phyloP scores from a whole-genome alignment of 2,888 invertebrate species.

The Chesias legatella region DNA sequence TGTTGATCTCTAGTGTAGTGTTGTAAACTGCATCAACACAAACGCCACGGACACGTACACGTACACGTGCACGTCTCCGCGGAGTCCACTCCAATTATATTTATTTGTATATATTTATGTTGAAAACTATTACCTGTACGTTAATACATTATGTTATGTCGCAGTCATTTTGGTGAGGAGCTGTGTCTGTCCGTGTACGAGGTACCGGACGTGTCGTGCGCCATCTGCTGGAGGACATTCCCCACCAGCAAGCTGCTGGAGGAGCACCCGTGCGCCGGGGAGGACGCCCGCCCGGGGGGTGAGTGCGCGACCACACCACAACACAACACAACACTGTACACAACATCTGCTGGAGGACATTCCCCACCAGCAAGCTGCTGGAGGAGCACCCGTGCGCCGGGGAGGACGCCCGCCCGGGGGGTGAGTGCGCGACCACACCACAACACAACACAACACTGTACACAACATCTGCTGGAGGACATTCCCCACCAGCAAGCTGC shows the following conservation, averaged over 20 bases:
- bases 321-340: no score
- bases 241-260: slow-evolving; percentile 38
- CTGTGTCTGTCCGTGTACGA: slow-evolving; percentile 38
- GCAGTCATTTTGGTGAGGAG: slow-evolving; percentile 43
- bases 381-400: slow-evolving; percentile 47
- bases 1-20: no score
- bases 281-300: slow-evolving; percentile 47
- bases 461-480: slow-evolving; percentile 40
- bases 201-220: slow-evolving; percentile 51
- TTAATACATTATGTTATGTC: slow-evolving; percentile 3
- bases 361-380: slow-evolving; percentile 40
- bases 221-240: slow-evolving; percentile 42
- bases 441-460: no score
- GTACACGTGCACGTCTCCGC: no score
- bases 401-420: slow-evolving; percentile 41
- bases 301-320: slow-evolving; percentile 21
- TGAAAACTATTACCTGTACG: no score
- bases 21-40: no score
- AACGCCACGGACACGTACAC: no score
- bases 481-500: slow-evolving; percentile 42
- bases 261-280: slow-evolving; percentile 46
- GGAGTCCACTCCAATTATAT: no score
- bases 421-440: slow-evolving; percentile 36
- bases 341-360: slow-evolving; percentile 42
- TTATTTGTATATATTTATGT: no score